Base-by-base conservation (phyloP, 1,140 invertebrate genomes). In the Musca domestica region DNA sequence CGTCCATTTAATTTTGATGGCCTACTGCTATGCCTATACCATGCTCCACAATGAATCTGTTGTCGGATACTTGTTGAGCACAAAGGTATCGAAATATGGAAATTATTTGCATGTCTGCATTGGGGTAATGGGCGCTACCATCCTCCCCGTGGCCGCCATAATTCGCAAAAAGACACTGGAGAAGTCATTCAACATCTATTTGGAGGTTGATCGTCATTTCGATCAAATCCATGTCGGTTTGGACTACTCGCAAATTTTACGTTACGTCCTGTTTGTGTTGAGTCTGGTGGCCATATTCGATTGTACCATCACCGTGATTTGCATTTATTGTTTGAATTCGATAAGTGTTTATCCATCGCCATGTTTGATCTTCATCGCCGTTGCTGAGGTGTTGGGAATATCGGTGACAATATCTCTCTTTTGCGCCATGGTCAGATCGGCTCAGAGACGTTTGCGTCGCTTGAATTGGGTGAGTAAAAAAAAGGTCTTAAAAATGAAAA, bases 21-120 rank as follows among this genome's bases (percentile, higher is more conserved):
- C 73, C 1, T 77, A 77, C 22, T 78, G 77, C 23, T 78, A 78
- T 47, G 73, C 73, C 14, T 78, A 71, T 0, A 73, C 75, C 12
- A 46, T 77, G 51, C 52, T 72, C 0, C 72, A 74, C 49, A 73
- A 76, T 12, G 74, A 76, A 34, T 78, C 78, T n/a, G 72, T 76
- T 25, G 74, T 80, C 15, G 76, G 75, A 1, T 77, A 78, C 23
- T 81, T 81, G 19, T 72, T 78, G 51, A 74, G 72, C 64, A 77
- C 75, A 0, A 73, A 80, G 5, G 74, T 81, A 48, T 78, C 78
- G 5, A 73, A 71, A 0, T 67, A 78, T 5, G 77, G 77, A 1
- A 74, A 79, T 72, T 74, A 72, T 0, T 17, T 78, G 48, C 76
- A 79, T 66, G 71, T 76, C 25, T 76, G 78, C n/a, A 74, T 70